Evolutionary conservation across 1,140 invertebrate genomes (phyloP), one percentile per base, ranked within the genome.

Genomic region (Musca domestica): DNA sequence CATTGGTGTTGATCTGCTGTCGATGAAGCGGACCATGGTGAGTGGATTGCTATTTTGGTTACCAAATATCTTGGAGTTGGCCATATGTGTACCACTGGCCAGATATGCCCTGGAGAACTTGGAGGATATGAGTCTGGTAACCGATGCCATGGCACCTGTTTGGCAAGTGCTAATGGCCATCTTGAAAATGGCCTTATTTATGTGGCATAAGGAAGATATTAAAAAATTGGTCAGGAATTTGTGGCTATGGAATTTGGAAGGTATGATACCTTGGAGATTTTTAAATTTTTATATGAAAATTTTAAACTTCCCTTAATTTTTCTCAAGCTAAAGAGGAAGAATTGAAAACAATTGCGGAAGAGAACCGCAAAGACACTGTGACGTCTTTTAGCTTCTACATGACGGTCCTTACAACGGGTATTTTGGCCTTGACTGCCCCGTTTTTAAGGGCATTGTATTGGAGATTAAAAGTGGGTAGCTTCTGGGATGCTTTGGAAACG

Each of bases 221-320:
- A 20, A 20, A 0, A 52, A 52, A 20, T 9, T 52, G 12, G 49
- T 52, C 19, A 15, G 19, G 3, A 17, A 20, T 52, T 20, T 52
- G 12, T 52, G 49, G 49, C 12, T 52, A 20, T 52, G 49, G 49
- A 52, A 52, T 52, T 52, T 52, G 3, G 49, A 52, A 52, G 49
- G 49, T 52, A 52, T 20, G 48, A 17, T n/a, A n/a, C n/a, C n/a
- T n/a, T n/a, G n/a, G n/a, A n/a, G n/a, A n/a, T n/a, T n/a, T n/a
- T n/a, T n/a, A n/a, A n/a, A n/a, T n/a, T n/a, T n/a, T n/a, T n/a
- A n/a, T n/a, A n/a, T n/a, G n/a, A n/a, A n/a, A n/a, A n/a, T n/a
- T n/a, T n/a, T n/a, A n/a, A n/a, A n/a, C n/a, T n/a, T n/a, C n/a
- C n/a, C n/a, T n/a, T n/a, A n/a, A n/a, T n/a, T n/a, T 20, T 52